Percentiles rank a stretch among this genome's conserved stretches.
Evolutionary conservation across 2,797 vertebrate species (phyloP).

Genomic region (Poecile montanus): DNA sequence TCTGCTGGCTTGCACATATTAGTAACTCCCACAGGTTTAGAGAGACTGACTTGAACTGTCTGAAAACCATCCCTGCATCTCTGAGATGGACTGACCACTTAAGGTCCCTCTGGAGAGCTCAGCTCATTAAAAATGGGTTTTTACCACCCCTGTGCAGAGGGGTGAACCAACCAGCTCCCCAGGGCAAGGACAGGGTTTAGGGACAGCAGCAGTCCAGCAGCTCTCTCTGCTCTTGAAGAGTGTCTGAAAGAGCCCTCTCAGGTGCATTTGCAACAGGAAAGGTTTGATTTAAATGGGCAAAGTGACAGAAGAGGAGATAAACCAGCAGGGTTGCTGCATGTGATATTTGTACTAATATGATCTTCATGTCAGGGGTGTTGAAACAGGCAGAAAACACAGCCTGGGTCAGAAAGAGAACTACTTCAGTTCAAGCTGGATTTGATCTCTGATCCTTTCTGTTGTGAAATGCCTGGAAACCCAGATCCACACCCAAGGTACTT

Average conservation of each 20-base stretch:
- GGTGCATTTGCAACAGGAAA: not conserved
- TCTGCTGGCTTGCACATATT: constrained; percentile 4
- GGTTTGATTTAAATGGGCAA: not conserved
- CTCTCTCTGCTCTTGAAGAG: not conserved
- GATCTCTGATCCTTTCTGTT: not conserved
- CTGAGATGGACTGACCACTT: not conserved
- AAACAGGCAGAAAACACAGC: not conserved
- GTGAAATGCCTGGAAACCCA: not conserved
- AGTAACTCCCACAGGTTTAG: not conserved
- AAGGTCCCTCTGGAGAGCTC: not conserved
- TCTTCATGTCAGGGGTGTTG: not conserved
- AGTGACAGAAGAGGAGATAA: not conserved
- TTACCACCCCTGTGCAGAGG: not conserved
- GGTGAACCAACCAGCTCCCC: not conserved
- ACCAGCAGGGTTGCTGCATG: not conserved
- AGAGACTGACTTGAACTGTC: not conserved
- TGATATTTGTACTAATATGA: not conserved
- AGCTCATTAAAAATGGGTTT: not conserved
- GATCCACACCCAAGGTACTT: not conserved
- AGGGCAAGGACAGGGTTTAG: not conserved
- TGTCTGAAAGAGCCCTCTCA: not conserved
- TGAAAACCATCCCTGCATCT: constrained; percentile 13
- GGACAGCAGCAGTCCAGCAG: not conserved
- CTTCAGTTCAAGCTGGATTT: not conserved
- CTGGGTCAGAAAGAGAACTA: not conserved